A percentile compares a stretch with the other conserved stretches of the same genome.
Evolutionary conservation across 2,797 vertebrate genomes (phyloP).

Genomic region (Pangasius mekongensis): DNA sequence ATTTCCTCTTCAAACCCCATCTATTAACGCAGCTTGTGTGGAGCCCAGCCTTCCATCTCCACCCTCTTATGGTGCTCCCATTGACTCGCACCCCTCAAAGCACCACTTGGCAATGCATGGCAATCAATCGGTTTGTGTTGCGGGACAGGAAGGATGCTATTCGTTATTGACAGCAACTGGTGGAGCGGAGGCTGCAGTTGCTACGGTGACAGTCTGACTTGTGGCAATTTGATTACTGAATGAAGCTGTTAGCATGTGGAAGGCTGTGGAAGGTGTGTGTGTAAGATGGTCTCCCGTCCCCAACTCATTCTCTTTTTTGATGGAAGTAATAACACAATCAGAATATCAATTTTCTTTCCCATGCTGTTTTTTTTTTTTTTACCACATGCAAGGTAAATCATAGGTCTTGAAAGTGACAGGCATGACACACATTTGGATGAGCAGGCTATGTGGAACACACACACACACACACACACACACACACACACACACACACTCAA

Average conservation of each 20-base stretch:
- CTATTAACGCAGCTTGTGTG: constrained; percentile 55
- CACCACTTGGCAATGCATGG: constrained; percentile 65
- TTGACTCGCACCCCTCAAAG: constrained; percentile 61
- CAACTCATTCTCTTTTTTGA: constrained; percentile 37
- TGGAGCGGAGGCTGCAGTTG: constrained; percentile 72
- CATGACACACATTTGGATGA: background rate
- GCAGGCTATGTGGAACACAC: background rate
- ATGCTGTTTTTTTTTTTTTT: background rate
- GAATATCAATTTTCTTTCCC: constrained; percentile 19
- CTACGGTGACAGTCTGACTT: constrained; percentile 82
- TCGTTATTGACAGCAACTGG: constrained; percentile 71
- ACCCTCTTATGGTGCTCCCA: constrained; percentile 37
- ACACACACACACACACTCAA: background rate
- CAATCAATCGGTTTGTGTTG: constrained; percentile 56
- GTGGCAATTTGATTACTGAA: constrained; percentile 77
- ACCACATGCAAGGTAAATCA: constrained; percentile 29
- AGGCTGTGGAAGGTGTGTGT: constrained; percentile 52
- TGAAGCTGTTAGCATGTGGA: constrained; percentile 62
- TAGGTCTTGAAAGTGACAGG: constrained; percentile 17
- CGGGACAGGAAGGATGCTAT: constrained; percentile 73
- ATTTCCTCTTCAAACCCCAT: constrained; percentile 54
- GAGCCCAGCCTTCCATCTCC: constrained; percentile 41
- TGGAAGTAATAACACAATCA: constrained; percentile 19
- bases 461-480: too few species aligned
- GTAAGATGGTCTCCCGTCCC: constrained; percentile 54